Evolutionary conservation across 2,113 vertebrate genomes (phyloP).

Genomic region (Corythoichthys haematopterus): DNA sequence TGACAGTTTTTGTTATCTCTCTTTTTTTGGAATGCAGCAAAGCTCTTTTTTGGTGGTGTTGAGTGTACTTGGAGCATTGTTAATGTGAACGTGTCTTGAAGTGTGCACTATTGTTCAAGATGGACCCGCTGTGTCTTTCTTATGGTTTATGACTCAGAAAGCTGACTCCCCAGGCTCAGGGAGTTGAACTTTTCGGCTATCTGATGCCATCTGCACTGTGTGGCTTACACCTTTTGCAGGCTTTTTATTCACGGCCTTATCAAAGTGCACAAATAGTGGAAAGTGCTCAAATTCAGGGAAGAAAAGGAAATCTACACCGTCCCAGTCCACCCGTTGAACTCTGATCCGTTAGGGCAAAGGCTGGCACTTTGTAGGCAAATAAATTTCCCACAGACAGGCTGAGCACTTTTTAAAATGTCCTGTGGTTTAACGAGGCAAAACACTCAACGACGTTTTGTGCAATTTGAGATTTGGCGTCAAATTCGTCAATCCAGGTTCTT

Average conservation of each 20-base stretch:
- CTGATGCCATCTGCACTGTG: background rate
- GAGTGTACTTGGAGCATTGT: background rate
- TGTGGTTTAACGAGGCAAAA: constrained; percentile 17
- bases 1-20: background rate
- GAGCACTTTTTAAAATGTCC: constrained; percentile 31
- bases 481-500: constrained; percentile 9
- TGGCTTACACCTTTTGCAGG: background rate
- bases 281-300: constrained; percentile 10
- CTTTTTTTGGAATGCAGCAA: background rate
- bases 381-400: constrained; percentile 15
- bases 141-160: background rate
- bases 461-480: background rate
- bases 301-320: constrained; percentile 13
- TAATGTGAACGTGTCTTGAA: background rate
- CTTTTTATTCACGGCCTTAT: background rate
- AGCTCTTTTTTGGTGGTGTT: background rate
- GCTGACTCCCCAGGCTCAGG: background rate
- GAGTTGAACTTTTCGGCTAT: constrained; percentile 7
- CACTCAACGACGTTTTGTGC: constrained; percentile 13
- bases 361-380: constrained; percentile 34
- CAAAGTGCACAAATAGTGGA: constrained; percentile 1
- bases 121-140: background rate
- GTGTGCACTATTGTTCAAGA: constrained; percentile 1
- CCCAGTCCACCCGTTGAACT: constrained; percentile 18
- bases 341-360: constrained; percentile 27